Evolutionary conservation across 2,113 vertebrate species (phyloP), one percentile per base, ranked within the genome.

Genomic region (Ellobius talpinus): DNA sequence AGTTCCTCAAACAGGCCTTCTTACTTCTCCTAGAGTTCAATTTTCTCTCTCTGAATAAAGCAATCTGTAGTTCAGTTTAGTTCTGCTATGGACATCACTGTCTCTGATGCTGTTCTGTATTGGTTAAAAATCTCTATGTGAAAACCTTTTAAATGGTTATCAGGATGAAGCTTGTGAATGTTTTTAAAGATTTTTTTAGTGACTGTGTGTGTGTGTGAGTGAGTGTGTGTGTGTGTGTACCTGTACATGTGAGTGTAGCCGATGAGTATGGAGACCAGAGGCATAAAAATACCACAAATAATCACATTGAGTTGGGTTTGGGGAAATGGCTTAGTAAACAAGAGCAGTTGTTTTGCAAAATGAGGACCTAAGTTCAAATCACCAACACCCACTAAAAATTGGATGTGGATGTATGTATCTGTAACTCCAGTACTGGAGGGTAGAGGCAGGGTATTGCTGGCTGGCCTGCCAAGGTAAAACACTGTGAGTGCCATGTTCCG

Each of bases 61-160:
- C 39, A 78, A 89, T 39, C 50, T 26, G 24, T 24, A 63, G 52
- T 21, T 85, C 78, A 79, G 52, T 91, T 93, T 91, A 89, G 50
- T 94, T 94, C 74, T 92, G 17, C 39, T 72, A 0, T 87, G 89
- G 55, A 23, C 77, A 84, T 70, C 50, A 52, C 21, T 24, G 47
- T 31, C 7, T 21, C 19, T 79, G 6, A 11, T 82, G 10, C 82
- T 93, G 76, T 63, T 21, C 91, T 58, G 29, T 26, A 24, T 47
- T 77, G 85, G 26, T 95, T 95, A 93, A 96, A 97, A 82, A 87
- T 93, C 36, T 94, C 24, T 50, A 26, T 84, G 86, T 88, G 76
- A 86, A 68, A 76, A 65, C 79, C 93, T 95, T 93, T 88, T 91
- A 70, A 88, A 58, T 92, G 13, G 50, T 90, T 87, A 47, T 77